Conservation (phyloP, 2,888 invertebrate species). For the Sycophila texana region DNA sequence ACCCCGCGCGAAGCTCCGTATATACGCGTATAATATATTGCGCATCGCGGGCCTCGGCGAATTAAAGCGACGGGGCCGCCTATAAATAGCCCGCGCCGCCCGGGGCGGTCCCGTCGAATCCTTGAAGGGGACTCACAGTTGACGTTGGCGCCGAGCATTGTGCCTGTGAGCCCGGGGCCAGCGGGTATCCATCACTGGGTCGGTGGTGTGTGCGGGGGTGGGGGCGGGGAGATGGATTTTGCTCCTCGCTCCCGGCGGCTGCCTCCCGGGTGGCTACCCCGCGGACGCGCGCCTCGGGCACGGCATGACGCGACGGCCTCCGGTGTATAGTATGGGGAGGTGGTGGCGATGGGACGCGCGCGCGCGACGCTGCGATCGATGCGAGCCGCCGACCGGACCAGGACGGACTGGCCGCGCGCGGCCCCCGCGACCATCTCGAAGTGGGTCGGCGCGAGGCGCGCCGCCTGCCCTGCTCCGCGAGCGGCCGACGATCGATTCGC, state of each 20-base stretch:
- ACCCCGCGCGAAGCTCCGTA: no score
- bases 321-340: not conserved
- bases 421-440: not conserved
- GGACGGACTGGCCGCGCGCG: constrained; percentile 26
- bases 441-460: constrained; percentile 6
- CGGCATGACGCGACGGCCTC: not conserved
- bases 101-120: no score
- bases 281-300: not conserved
- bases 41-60: no score
- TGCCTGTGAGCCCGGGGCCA: constrained; percentile 61
- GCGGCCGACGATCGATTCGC: not conserved
- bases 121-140: constrained; percentile 65
- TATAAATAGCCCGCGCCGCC: no score
- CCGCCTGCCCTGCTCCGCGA: not conserved
- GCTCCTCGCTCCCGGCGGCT: not conserved
- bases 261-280: not conserved
- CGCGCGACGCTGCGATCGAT: not conserved
- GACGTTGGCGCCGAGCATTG: constrained; percentile 65
- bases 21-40: no score
- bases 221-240: no score
- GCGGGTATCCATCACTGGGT: constrained; percentile 66
- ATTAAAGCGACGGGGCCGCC: no score
- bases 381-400: constrained; percentile 13
- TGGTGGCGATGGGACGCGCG: not conserved
- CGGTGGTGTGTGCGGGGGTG: not conserved